A percentile compares a stretch with the other conserved stretches of the same genome.
phyloP scores from a whole-genome alignment of 2,113 vertebrate genomes.

The Dipodomys ordii region DNA sequence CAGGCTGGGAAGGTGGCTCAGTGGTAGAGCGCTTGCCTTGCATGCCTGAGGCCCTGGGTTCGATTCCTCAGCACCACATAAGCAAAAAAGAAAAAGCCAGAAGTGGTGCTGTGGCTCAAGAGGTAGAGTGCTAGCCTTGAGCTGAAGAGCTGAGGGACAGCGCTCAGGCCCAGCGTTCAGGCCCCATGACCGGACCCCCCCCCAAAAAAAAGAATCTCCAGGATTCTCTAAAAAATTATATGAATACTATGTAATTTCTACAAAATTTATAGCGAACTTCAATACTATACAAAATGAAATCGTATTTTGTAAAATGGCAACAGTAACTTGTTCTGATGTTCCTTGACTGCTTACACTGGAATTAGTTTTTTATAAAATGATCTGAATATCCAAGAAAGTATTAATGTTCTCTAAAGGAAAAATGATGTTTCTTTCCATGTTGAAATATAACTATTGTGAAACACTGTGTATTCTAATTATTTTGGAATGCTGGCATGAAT shows the following conservation, averaged over 20 bases:
- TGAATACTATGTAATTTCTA: not conserved
- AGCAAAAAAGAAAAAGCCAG: too few relatives aligned
- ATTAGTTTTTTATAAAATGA: slow-evolving; percentile 30
- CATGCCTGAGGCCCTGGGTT: too few relatives aligned
- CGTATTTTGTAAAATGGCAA: not conserved
- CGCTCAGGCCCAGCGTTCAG: too few relatives aligned
- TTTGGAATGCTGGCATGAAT: slow-evolving; percentile 37
- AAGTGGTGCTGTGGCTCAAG: too few relatives aligned
- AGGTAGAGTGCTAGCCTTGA: too few relatives aligned
- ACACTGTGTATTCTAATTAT: slow-evolving; percentile 48
- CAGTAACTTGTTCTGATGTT: not conserved
- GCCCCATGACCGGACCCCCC: too few relatives aligned
- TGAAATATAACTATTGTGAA: slow-evolving; percentile 56
- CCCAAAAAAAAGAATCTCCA: not conserved
- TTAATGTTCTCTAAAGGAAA: not conserved
- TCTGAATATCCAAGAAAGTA: not conserved
- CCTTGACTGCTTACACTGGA: not conserved
- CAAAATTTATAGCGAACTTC: not conserved
- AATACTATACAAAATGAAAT: not conserved
- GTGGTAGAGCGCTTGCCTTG: too few relatives aligned
- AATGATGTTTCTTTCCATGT: not conserved
- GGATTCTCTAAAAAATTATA: slow-evolving; percentile 22
- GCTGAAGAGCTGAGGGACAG: too few relatives aligned
- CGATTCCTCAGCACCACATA: too few relatives aligned
- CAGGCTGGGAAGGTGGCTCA: too few relatives aligned